Conservation (phyloP, 2,113 vertebrate species). For the Varanus komodoensis region DNA sequence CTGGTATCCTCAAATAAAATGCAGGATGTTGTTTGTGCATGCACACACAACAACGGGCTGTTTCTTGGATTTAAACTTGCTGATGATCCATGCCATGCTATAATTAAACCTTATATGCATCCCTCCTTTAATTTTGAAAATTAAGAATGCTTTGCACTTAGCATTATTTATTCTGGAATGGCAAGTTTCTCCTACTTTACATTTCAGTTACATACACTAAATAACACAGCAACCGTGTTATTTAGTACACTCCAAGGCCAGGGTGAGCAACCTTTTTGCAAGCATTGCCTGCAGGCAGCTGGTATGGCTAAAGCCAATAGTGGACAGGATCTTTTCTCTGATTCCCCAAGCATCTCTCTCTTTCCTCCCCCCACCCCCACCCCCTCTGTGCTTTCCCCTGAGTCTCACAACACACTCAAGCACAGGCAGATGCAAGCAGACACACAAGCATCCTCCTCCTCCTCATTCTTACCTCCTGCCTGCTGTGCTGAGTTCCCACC, state of each 20-base stretch:
- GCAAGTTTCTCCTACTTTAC: constrained; percentile 19
- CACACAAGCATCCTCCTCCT: too few relatives aligned
- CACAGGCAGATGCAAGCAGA: too few relatives aligned
- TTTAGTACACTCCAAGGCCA: not conserved
- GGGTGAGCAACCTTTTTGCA: not conserved
- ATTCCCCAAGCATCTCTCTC: too few relatives aligned
- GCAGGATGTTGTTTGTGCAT: not conserved
- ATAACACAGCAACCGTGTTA: not conserved
- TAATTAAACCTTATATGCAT: constrained; percentile 11
- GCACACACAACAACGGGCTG: not conserved
- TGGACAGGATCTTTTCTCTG: too few relatives aligned
- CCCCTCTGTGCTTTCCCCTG: too few relatives aligned
- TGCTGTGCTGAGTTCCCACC: too few relatives aligned
- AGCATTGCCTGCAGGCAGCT: too few relatives aligned
- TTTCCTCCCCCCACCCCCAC: too few relatives aligned
- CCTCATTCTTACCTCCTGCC: too few relatives aligned
- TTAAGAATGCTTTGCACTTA: constrained; percentile 2
- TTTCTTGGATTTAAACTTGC: constrained; percentile 31
- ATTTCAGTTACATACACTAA: not conserved
- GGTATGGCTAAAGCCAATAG: too few relatives aligned
- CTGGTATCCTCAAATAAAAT: constrained; percentile 39
- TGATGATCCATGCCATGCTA: constrained; percentile 44
- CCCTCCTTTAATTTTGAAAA: constrained; percentile 39
- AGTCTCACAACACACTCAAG: too few relatives aligned
- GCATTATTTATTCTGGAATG: constrained; percentile 18